Evolutionary conservation across 2,113 vertebrate genomes (phyloP).

Genomic region (Colaptes auratus): DNA sequence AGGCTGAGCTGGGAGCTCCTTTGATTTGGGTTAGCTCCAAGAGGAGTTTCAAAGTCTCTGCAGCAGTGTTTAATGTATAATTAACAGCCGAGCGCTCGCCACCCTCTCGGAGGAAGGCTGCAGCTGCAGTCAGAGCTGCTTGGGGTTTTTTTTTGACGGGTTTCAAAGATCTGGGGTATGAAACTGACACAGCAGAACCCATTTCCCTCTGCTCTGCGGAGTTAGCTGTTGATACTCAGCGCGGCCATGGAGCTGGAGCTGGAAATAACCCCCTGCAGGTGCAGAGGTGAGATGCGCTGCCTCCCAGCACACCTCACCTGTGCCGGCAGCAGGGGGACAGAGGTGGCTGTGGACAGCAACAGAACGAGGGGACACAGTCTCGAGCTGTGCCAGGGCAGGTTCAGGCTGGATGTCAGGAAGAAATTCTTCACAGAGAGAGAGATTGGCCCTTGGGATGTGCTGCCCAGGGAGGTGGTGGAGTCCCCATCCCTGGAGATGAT

Average conservation of each 20-base stretch:
- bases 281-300: not conserved
- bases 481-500: too few relatives aligned
- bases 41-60: not conserved
- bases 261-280: not conserved
- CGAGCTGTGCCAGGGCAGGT: too few relatives aligned
- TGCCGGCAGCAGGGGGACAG: not conserved
- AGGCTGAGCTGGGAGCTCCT: not conserved
- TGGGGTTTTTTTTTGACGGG: not conserved
- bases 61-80: conserved; percentile 36
- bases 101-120: not conserved
- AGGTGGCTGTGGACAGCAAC: not conserved
- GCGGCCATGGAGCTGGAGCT: not conserved
- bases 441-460: too few relatives aligned
- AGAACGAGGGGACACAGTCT: too few relatives aligned
- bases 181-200: not conserved
- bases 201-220: not conserved
- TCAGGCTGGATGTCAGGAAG: too few relatives aligned
- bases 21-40: not conserved
- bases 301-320: not conserved
- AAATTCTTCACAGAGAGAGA: too few relatives aligned
- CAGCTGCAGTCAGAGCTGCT: not conserved
- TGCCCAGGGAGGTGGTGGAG: too few relatives aligned
- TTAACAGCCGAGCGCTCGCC: not conserved
- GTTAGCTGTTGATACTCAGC: not conserved
- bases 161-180: not conserved